Conservation (phyloP, 2,113 vertebrate genomes). For the Poecile atricapillus region DNA sequence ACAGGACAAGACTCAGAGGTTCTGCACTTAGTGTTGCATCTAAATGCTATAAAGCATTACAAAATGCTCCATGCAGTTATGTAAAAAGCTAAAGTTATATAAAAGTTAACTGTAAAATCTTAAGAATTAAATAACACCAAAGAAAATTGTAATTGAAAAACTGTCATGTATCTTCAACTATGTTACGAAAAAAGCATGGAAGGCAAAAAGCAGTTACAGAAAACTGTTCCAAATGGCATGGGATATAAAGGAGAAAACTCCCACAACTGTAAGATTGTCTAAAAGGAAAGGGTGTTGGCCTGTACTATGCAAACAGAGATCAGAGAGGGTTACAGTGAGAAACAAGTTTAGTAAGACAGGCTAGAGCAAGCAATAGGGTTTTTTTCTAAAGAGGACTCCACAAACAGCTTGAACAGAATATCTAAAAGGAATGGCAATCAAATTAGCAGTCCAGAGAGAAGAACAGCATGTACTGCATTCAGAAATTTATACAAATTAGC, state of each 20-base stretch:
- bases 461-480: neutral
- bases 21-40: neutral
- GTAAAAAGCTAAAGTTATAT: too few relatives aligned
- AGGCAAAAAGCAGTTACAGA: neutral
- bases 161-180: neutral
- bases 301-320: neutral
- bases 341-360: neutral
- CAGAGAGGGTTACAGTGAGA: neutral
- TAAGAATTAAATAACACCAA: neutral
- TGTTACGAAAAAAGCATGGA: neutral
- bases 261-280: neutral
- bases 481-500: neutral
- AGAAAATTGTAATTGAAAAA: neutral
- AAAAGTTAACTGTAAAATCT: neutral
- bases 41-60: neutral
- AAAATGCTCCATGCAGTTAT: neutral
- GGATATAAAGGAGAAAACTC: neutral
- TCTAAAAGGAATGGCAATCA: neutral
- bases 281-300: neutral
- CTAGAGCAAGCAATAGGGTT: neutral
- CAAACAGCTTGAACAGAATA: neutral
- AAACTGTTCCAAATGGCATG: neutral
- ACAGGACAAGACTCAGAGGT: neutral
- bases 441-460: neutral
- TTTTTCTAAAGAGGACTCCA: neutral